phyloP scores from a whole-genome alignment of 2,113 vertebrate species.

The Rhadina sibilatrix region DNA sequence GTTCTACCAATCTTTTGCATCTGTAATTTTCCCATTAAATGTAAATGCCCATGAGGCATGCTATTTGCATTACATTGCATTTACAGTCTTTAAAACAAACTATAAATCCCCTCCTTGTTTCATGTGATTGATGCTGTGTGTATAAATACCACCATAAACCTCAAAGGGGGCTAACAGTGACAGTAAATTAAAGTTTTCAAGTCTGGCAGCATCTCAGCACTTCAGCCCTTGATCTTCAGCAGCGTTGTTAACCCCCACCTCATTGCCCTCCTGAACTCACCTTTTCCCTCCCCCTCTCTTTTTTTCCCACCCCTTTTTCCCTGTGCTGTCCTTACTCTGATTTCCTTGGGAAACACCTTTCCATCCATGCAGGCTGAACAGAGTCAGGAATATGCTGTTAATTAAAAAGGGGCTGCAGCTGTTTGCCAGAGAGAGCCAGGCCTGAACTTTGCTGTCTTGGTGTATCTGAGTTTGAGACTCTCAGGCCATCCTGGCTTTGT shows the following conservation, averaged over 20 bases:
- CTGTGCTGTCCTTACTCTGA: constrained; percentile 52
- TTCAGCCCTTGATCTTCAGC: constrained; percentile 82
- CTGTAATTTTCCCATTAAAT: constrained; percentile 89
- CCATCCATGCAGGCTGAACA: constrained; percentile 19
- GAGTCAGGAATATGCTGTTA: constrained; percentile 64
- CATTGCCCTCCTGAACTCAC: constrained; percentile 79
- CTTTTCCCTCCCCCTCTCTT: background rate
- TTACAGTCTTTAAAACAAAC: constrained; percentile 90
- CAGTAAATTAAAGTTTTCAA: constrained; percentile 87
- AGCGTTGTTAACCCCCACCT: constrained; percentile 77
- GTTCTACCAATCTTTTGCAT: constrained; percentile 88
- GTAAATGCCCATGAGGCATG: constrained; percentile 88
- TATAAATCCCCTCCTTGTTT: constrained; percentile 88
- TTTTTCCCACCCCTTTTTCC: background rate
- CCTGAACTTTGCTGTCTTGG: constrained; percentile 16
- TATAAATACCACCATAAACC: constrained; percentile 88
- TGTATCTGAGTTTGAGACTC: background rate
- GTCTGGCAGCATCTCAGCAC: constrained; percentile 81
- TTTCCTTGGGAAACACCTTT: constrained; percentile 78
- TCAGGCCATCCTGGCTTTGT: background rate
- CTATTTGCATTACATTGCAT: constrained; percentile 89
- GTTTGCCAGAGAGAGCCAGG: constrained; percentile 21
- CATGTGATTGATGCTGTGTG: constrained; percentile 86
- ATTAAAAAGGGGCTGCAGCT: constrained; percentile 55
- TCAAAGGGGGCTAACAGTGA: constrained; percentile 85